These are phyloP conservation scores for Centropus bengalensis DNA, from an alignment of 2,113 vertebrate genomes.

Conservation along the genomic window DNA sequence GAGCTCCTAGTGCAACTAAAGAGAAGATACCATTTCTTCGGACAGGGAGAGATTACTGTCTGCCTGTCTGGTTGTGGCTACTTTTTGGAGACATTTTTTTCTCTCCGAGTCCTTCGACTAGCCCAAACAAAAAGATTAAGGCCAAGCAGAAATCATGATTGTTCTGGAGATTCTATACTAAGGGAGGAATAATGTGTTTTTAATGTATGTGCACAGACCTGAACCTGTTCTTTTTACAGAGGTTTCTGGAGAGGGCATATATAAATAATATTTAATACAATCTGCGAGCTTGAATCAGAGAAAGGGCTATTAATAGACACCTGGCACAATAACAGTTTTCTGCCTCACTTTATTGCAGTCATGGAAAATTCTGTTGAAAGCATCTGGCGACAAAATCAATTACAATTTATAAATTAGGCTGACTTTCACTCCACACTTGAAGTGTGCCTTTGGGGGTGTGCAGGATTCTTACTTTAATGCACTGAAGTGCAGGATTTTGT, in stretches of 20 bases:
- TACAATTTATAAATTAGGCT: conserved; percentile 23
- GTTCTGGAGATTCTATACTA: neutral
- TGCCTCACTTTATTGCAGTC: conserved; percentile 5
- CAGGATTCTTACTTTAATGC: neutral
- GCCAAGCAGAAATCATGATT: neutral
- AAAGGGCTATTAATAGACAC: neutral
- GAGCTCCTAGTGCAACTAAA: neutral
- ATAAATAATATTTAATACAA: conserved; percentile 7
- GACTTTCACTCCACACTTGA: conserved; percentile 6
- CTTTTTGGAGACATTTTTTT: neutral
- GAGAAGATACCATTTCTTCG: neutral
- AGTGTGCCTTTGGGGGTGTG: neutral
- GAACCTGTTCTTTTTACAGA: neutral
- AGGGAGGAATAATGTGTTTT: neutral
- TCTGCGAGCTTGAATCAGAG: conserved; percentile 1
- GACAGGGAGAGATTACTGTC: neutral
- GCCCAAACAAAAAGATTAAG: neutral
- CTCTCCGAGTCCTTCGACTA: neutral
- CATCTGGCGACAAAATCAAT: conserved; percentile 32
- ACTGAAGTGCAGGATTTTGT: neutral
- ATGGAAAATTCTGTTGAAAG: conserved; percentile 34
- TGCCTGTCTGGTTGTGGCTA: neutral
- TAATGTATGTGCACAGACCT: neutral
- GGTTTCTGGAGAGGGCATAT: neutral
- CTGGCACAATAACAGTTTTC: conserved; percentile 6